Percentiles rank a stretch among this genome's conserved stretches.
phyloP scores from a whole-genome alignment of 2,797 vertebrate species.

The Squalus acanthias region DNA sequence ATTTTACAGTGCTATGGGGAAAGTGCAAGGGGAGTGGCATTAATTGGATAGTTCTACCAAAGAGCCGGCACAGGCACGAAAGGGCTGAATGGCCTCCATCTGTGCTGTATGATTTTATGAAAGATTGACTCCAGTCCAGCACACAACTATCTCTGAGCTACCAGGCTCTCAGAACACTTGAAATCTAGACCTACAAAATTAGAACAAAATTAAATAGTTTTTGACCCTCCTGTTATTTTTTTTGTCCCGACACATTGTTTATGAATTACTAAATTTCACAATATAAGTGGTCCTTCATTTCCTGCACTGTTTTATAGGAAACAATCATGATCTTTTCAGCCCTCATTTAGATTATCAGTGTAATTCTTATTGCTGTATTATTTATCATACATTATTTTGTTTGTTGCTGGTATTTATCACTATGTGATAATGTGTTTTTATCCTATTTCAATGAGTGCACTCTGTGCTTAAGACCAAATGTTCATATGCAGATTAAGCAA shows the following conservation, averaged over 20 bases:
- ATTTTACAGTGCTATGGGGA: not conserved
- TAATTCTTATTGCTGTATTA: not conserved
- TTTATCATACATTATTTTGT: not conserved
- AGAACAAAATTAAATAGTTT: not conserved
- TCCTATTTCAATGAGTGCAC: not conserved
- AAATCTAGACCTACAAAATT: not conserved
- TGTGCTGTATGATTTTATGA: no score
- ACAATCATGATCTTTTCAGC: not conserved
- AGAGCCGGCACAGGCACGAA: not conserved
- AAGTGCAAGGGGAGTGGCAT: not conserved
- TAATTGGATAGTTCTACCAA: not conserved
- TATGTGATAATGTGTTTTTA: conserved; percentile 5
- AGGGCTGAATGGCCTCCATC: no score
- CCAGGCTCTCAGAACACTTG: not conserved
- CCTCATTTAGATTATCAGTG: not conserved
- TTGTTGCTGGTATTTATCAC: conserved; percentile 6
- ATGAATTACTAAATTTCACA: not conserved
- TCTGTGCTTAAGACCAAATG: conserved; percentile 14
- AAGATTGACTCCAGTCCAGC: not conserved
- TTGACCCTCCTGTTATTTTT: not conserved
- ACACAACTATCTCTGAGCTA: not conserved
- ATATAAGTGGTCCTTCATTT: not conserved
- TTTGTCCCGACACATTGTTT: not conserved
- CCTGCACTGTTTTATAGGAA: not conserved
- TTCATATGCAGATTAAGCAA: not conserved